phyloP scores from a whole-genome alignment of 2,888 invertebrate genomes.

The Carpatolechia fugitivella region DNA sequence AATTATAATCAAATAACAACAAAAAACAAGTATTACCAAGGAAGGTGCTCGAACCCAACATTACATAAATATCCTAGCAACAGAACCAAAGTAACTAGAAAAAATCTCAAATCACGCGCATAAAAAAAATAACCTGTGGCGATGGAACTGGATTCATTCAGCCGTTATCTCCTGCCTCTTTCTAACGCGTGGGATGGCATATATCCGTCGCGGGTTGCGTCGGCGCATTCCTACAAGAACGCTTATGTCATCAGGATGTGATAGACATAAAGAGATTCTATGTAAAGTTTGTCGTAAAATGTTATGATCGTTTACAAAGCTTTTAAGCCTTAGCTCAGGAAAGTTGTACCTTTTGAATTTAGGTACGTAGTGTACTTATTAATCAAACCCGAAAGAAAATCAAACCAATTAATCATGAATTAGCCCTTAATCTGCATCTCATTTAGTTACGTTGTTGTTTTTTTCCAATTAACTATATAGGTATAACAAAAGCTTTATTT shows the following conservation, averaged over 20 bases:
- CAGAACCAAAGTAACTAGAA: slow-evolving; percentile 25
- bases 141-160: slow-evolving; percentile 37
- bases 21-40: background rate
- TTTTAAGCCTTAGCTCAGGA: background rate
- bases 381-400: too few species aligned
- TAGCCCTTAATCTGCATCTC: too few species aligned
- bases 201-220: slow-evolving; percentile 21
- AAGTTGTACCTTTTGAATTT: too few species aligned
- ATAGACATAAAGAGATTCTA: slow-evolving; percentile 2
- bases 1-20: background rate
- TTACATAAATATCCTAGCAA: background rate
- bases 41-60: background rate
- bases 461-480: too few species aligned
- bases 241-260: slow-evolving; percentile 24
- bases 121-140: slow-evolving; percentile 27
- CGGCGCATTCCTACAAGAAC: slow-evolving; percentile 21
- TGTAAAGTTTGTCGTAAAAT: background rate
- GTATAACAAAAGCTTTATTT: too few species aligned
- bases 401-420: too few species aligned
- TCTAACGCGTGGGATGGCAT: slow-evolving; percentile 18
- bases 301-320: background rate
- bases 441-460: too few species aligned
- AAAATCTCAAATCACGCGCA: slow-evolving; percentile 12
- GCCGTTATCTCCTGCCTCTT: slow-evolving; percentile 33
- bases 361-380: too few species aligned